phyloP scores from a whole-genome alignment of 1,140 invertebrate genomes.

The Bombyx mori region ASM3026992v2 NC_085126.1:5796501-5797000 shows the following conservation, averaged over 20 bases:
- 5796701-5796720: constrained; percentile 3
- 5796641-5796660: neutral
- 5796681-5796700: neutral
- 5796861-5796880: constrained; percentile 27
- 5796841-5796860: neutral
- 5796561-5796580: no score
- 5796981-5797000: no score
- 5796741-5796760: constrained; percentile 37
- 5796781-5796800: constrained; percentile 67
- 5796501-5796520: no score
- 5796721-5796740: constrained; percentile 6
- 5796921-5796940: constrained; percentile 60
- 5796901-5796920: constrained; percentile 65
- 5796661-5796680: neutral
- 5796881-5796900: constrained; percentile 62
- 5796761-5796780: constrained; percentile 52
- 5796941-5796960: constrained; percentile 32
- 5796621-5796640: neutral
- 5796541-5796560: no score
- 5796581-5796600: no score
- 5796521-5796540: no score
- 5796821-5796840: constrained; percentile 33
- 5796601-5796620: neutral
- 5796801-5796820: constrained; percentile 49
- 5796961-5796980: no score